These are phyloP conservation scores for Poecilia velifera DNA, from an alignment of 2,797 vertebrate species.

Conservation along the genomic window DNA sequence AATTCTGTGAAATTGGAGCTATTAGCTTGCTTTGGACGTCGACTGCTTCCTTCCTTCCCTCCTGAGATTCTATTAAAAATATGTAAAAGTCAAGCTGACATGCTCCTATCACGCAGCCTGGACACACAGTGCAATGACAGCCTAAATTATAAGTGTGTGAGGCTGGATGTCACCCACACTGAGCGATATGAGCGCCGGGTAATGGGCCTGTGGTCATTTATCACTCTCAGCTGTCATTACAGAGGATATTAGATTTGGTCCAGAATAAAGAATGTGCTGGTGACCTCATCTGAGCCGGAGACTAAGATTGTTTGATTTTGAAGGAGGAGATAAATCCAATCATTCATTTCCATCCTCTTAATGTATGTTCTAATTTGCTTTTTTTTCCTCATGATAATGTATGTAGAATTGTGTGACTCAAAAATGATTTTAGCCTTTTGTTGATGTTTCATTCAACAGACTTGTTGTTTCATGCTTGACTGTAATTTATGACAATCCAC, in stretches of 20 bases:
- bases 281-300: constrained; percentile 48
- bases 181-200: constrained; percentile 48
- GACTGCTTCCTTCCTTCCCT: constrained; percentile 38
- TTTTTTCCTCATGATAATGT: not conserved
- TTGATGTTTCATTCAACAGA: not conserved
- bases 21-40: constrained; percentile 55
- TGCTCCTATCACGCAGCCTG: constrained; percentile 42
- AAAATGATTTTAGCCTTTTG: not conserved
- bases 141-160: constrained; percentile 27
- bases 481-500: not conserved
- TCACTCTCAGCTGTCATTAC: constrained; percentile 51
- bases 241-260: constrained; percentile 60
- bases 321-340: constrained; percentile 20
- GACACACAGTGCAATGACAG: constrained; percentile 41
- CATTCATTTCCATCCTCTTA: not conserved
- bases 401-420: not conserved
- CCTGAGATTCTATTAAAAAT: constrained; percentile 60
- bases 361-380: constrained; percentile 6
- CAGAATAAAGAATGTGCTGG: constrained; percentile 48
- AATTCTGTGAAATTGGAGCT: constrained; percentile 50
- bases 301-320: constrained; percentile 16
- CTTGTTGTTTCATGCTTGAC: not conserved
- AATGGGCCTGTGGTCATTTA: constrained; percentile 49
- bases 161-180: constrained; percentile 57
- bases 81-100: constrained; percentile 59